phyloP scores from a whole-genome alignment of 2,888 invertebrate species.

The Oscheius sp. region DNA sequence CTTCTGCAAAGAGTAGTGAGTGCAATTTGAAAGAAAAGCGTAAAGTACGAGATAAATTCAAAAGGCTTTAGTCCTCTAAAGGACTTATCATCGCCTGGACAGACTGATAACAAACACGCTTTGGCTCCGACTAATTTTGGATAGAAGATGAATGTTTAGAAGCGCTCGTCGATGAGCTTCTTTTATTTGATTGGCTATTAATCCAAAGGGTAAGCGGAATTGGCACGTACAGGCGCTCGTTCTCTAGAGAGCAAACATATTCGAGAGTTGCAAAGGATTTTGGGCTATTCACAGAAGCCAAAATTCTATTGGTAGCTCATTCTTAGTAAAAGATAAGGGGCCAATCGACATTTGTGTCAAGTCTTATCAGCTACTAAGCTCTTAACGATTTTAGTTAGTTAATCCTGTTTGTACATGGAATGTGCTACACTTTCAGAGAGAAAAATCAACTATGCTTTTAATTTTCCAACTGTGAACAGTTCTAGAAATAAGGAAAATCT shows the following conservation, averaged over 20 bases:
- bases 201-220: conserved; percentile 25
- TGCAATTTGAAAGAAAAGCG: background rate
- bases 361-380: too few species aligned
- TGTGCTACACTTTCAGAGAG: too few species aligned
- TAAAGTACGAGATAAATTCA: background rate
- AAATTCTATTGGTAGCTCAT: too few species aligned
- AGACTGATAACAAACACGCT: conserved; percentile 11
- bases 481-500: too few species aligned
- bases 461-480: too few species aligned
- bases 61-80: background rate
- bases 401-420: too few species aligned
- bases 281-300: background rate
- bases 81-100: conserved; percentile 8
- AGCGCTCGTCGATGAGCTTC: too few species aligned
- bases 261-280: background rate
- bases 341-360: too few species aligned
- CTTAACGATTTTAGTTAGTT: too few species aligned
- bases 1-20: background rate
- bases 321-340: too few species aligned
- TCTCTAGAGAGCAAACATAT: conserved; percentile 26
- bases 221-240: conserved; percentile 24
- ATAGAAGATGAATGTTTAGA: too few species aligned
- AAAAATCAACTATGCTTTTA: too few species aligned
- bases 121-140: background rate
- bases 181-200: conserved; percentile 2